Evolutionary conservation across 2,888 invertebrate species (phyloP), one percentile per base, ranked within the genome.

Genomic region (Lithodes maja): DNA sequence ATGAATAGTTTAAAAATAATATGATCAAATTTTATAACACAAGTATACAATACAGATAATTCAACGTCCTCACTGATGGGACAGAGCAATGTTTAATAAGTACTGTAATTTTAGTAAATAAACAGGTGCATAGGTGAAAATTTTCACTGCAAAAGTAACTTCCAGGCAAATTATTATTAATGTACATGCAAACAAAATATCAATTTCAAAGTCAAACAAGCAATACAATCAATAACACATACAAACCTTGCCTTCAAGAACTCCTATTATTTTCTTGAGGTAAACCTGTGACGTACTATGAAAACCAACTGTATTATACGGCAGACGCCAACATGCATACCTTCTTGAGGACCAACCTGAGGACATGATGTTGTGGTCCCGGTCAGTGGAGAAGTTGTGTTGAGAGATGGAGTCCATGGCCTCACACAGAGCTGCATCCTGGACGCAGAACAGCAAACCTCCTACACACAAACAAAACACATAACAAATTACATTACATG

Each of bases 351-450:
- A 71, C 93, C 93, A 94, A 96, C 96, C 96, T 93, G 96, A 96
- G 92, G 96, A 96, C 81, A 96, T 94, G 83, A 96, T 94, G 94
- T 96, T 96, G 55, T 88, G 88, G 69, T 90, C 90, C 17, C 88
- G 68, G 9, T 90, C 90, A 2, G 89, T 53, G 9, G 90, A 87
- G 55, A 78, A 85, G 61, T 90, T 90, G 71, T 91, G 94, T 93
- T 95, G 95, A 81, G 95, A 94, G 74, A 95, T 94, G 93, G 95
- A 95, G 93, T 97, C 95, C 79, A 95, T 95, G 93, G 96, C 96
- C 94, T 97, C 97, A 93, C 95, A 96, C 78, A 96, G 95, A 0
- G 97, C 96, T 7, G 97, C 96, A 93, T 97, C 97, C 93, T 97
- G 96, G 2, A 97, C 97, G 92, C 96, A 95, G 83, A 97, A 94